These are phyloP conservation scores for Lasioglossum albipes DNA, from an alignment of 1,140 invertebrate genomes.

Conservation along the genomic window DNA sequence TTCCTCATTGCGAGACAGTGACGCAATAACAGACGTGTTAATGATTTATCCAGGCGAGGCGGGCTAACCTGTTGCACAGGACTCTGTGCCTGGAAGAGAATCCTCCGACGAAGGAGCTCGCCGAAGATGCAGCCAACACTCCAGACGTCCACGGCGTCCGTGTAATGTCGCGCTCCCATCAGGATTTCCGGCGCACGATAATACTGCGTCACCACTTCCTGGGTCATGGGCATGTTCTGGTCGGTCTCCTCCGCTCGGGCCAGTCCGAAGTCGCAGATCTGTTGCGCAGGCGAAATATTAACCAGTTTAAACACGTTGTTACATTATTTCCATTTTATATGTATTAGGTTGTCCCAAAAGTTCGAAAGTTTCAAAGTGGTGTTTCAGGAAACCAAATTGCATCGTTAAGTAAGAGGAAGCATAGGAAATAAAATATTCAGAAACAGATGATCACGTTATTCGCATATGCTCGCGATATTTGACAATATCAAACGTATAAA, in stretches of 20 bases:
- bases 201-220: conserved; percentile 99
- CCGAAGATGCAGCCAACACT: conserved; percentile 99
- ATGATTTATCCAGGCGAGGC: background rate
- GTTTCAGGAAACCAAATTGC: too few relatives aligned
- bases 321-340: too few relatives aligned
- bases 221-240: conserved; percentile 96
- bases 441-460: too few relatives aligned
- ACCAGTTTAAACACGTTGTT: too few relatives aligned
- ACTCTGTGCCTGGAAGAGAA: conserved; percentile 97
- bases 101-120: conserved; percentile 95
- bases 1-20: too few relatives aligned
- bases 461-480: too few relatives aligned
- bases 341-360: too few relatives aligned
- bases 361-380: too few relatives aligned
- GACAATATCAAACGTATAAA: too few relatives aligned
- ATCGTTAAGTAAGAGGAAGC: too few relatives aligned
- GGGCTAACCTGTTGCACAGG: conserved; percentile 93
- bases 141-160: conserved; percentile 98
- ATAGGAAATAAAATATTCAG: too few relatives aligned
- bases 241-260: conserved; percentile 97
- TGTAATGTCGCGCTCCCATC: conserved; percentile 98
- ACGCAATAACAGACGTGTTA: background rate
- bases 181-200: conserved; percentile 99
- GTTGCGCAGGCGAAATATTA: conserved; percentile 43
- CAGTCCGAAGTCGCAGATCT: conserved; percentile 99